phyloP scores from a whole-genome alignment of 2,888 invertebrate genomes.

The Ochlodes sylvanus region DNA sequence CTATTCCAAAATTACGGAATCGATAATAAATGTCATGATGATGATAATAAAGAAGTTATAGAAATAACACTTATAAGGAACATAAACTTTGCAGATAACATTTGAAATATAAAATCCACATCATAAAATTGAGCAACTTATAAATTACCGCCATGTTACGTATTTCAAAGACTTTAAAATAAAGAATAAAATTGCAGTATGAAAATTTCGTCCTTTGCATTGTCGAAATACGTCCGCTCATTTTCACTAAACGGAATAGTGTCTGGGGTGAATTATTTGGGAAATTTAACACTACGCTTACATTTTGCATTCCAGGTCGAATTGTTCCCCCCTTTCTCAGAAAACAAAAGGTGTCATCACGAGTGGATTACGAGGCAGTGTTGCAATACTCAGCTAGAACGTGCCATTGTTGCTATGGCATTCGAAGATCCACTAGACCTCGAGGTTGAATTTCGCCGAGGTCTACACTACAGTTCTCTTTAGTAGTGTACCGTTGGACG shows the following conservation, averaged over 20 bases:
- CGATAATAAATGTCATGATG: too few relatives aligned
- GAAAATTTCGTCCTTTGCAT: conserved; percentile 56
- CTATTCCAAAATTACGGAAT: too few relatives aligned
- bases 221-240: conserved; percentile 53
- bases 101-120: too few relatives aligned
- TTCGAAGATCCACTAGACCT: conserved; percentile 55
- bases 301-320: conserved; percentile 50
- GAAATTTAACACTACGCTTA: conserved; percentile 70
- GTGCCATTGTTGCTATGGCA: conserved; percentile 56
- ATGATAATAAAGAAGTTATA: too few relatives aligned
- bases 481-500: conserved; percentile 44
- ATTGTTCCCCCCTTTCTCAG: conserved; percentile 10
- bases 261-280: conserved; percentile 65
- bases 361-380: conserved; percentile 49
- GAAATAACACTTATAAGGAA: too few relatives aligned
- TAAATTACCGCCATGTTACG: too few relatives aligned
- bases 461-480: conserved; percentile 49
- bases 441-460: conserved; percentile 56
- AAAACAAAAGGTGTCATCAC: conserved; percentile 40
- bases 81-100: too few relatives aligned
- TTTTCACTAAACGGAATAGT: conserved; percentile 57
- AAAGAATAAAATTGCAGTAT: conserved; percentile 7
- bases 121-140: too few relatives aligned
- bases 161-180: neutral
- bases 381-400: conserved; percentile 56